Evolutionary conservation across 2,113 vertebrate species (phyloP), one percentile per base, ranked within the genome.

Genomic region (Planiliza haematocheilus): DNA sequence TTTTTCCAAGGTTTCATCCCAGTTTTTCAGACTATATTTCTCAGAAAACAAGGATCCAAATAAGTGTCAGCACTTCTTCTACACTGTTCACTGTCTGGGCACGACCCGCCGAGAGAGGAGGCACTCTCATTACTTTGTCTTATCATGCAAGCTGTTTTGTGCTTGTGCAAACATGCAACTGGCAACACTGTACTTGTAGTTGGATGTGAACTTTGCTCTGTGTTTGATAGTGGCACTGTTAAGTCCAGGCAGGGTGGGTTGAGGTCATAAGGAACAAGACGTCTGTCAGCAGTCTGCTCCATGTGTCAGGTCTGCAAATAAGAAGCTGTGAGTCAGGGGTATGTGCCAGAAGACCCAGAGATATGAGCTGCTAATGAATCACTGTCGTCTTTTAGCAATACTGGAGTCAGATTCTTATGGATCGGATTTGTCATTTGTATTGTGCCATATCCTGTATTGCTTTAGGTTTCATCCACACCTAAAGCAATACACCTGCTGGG

Each of bases 131-230:
- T 16, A 21, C 10, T 65, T 11, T 0, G 4, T 30, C 45, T 76
- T 61, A 82, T 73, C 72, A 68, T 41, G 51, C 51, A 74, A n/a
- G 13, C 59, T 53, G 63, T 38, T 4, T 0, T 30, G 37, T 46
- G 41, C 76, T 20, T 88, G 89, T 79, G 56, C 76, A 77, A 88
- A 79, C 89, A 70, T 4, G 79, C 75, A 67, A 37, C 16, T 12
- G 14, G 37, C 41, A 49, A 49, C 8, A 38, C 10, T 14, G 60
- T 24, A n/a, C 37, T 14, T 55, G 8, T 10, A 53, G 34, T 30
- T 13, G 6, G 14, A 39, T 20, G 42, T 74, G 82, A 70, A 84
- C 80, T 89, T 86, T 79, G 66, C 17, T 48, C 64, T 37, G 9
- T 43, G 13, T n/a, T 24, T 41, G 2, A 37, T 46, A 21, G 16